phyloP scores from a whole-genome alignment of 1,140 invertebrate genomes.

The Penaeus chinensis region DNA sequence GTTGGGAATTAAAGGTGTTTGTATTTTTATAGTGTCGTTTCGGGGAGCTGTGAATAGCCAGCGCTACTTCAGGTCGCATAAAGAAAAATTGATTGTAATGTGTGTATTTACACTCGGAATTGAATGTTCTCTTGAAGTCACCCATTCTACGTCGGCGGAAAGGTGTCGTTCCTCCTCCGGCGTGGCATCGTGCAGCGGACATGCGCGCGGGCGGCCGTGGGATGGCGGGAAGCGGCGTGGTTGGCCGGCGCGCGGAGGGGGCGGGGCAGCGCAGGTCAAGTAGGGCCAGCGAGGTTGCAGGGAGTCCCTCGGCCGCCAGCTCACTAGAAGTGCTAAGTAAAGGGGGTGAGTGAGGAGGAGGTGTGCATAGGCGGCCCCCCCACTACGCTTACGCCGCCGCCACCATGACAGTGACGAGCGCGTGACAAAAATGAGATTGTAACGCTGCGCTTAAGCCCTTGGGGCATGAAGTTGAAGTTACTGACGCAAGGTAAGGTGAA shows the following conservation, averaged over 20 bases:
- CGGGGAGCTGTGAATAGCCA: no score
- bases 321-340: neutral
- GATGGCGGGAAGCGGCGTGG: slow-evolving; percentile 49
- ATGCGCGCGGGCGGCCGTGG: slow-evolving; percentile 2
- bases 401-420: slow-evolving; percentile 10
- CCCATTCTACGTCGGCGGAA: no score
- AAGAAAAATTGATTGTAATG: no score
- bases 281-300: slow-evolving; percentile 11
- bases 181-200: slow-evolving; percentile 17
- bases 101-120: no score
- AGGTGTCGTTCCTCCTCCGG: neutral
- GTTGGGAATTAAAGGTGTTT: no score
- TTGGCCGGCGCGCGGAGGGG: slow-evolving; percentile 16
- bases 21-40: no score
- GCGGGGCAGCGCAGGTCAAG: slow-evolving; percentile 52
- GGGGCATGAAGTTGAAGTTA: slow-evolving; percentile 49
- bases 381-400: slow-evolving; percentile 9
- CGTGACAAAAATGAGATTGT: slow-evolving; percentile 27
- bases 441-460: neutral
- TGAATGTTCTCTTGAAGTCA: no score
- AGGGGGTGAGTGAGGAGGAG: slow-evolving; percentile 35
- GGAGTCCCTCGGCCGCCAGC: neutral
- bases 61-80: no score
- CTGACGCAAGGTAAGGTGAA: slow-evolving; percentile 47
- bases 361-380: neutral